Conservation (phyloP, 2,797 vertebrate genomes). For the Antrozous pallidus region DNA sequence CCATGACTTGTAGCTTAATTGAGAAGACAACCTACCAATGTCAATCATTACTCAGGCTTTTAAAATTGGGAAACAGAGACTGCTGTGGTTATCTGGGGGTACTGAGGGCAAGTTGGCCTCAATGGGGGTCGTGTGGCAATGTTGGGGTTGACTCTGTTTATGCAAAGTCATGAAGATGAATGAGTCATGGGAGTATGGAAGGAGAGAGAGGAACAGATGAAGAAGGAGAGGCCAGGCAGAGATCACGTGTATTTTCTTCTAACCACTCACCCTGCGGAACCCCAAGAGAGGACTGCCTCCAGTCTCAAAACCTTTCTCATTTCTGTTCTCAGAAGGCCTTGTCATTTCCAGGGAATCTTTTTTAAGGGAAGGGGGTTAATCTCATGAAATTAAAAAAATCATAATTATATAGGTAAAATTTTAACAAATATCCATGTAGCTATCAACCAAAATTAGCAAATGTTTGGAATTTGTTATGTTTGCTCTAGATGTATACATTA, state of each 20-base stretch:
- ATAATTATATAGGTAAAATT: background rate
- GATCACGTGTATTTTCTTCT: rapidly evolving
- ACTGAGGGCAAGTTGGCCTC: background rate
- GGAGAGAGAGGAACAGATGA: background rate
- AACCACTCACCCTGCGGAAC: rapidly evolving
- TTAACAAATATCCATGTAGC: background rate
- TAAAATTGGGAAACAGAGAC: background rate
- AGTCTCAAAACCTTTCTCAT: too few relatives aligned
- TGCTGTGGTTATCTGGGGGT: background rate
- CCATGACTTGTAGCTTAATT: background rate
- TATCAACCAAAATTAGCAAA: background rate
- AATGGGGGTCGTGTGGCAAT: too few relatives aligned
- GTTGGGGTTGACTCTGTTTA: background rate
- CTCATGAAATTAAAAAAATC: background rate
- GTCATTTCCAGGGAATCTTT: background rate
- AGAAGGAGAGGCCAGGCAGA: background rate
- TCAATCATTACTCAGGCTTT: background rate
- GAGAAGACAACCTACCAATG: background rate
- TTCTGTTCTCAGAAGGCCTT: background rate
- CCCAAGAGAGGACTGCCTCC: background rate
- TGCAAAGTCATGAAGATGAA: background rate
- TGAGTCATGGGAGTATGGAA: background rate
- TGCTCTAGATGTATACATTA: background rate
- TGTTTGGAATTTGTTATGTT: background rate
- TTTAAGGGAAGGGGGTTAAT: background rate